phyloP scores from a whole-genome alignment of 1,140 invertebrate genomes.

The Teleogryllus occipitalis region DNA sequence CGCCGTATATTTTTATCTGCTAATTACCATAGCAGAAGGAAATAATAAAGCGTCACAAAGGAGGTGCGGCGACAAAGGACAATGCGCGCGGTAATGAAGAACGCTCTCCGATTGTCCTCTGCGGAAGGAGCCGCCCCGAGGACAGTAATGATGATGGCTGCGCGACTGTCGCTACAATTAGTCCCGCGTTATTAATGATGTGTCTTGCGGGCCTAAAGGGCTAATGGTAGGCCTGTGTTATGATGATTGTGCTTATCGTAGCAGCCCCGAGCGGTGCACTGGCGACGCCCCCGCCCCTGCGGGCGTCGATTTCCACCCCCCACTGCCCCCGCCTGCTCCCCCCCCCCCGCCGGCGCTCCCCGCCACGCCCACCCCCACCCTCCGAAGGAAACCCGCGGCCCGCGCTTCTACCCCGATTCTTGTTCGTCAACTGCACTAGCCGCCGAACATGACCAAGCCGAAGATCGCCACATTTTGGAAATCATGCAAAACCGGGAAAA shows the following conservation, averaged over 20 bases:
- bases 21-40: conserved; percentile 19
- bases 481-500: too few relatives aligned
- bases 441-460: too few relatives aligned
- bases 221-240: conserved; percentile 3
- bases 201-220: conserved; percentile 3
- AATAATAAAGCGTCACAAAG: conserved; percentile 10
- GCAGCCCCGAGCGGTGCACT: background rate
- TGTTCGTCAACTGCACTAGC: too few relatives aligned
- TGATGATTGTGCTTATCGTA: conserved; percentile 1
- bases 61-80: conserved; percentile 7
- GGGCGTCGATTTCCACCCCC: too few relatives aligned
- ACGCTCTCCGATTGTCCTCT: background rate
- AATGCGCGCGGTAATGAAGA: background rate
- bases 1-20: conserved; percentile 16
- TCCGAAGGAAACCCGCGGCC: too few relatives aligned
- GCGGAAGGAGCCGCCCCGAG: background rate
- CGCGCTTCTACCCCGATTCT: too few relatives aligned
- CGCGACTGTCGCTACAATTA: conserved; percentile 13
- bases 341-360: too few relatives aligned
- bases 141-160: conserved; percentile 13
- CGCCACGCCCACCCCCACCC: too few relatives aligned
- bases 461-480: too few relatives aligned
- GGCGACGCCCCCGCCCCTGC: background rate
- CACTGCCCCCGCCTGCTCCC: too few relatives aligned
- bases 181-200: conserved; percentile 11